Evolutionary conservation across 2,888 invertebrate genomes (phyloP), one percentile per base, ranked within the genome.

Genomic region (Brachypalpus laphriformis): DNA sequence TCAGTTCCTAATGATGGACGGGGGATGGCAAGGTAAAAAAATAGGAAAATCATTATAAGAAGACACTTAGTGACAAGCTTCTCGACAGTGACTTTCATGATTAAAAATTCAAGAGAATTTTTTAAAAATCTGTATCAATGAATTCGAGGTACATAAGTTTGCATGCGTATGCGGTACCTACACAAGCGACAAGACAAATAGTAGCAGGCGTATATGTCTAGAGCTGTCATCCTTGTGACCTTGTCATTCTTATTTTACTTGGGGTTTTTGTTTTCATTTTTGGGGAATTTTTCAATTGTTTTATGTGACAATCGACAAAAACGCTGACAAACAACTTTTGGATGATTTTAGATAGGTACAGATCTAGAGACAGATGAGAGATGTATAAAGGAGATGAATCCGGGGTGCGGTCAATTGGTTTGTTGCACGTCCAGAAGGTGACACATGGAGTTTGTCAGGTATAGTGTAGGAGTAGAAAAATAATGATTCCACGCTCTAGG

Each of bases 31-130:
- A 25, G 6, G 37, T 6, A 22, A 11, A 37, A n/a, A 16, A 22
- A 20, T 3, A 18, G 47, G 14, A n/a, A n/a, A n/a, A 49, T 47
- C 47, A 49, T 22, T 49, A 2, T 14, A 11, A 34, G n/a, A n/a
- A n/a, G n/a, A n/a, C n/a, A n/a, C n/a, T n/a, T n/a, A 34, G 49
- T 65, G 31, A 20, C 34, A 37, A 65, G 20, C 20, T 34, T 34
- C 34, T 63, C 11, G 20, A n/a, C 37, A n/a, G n/a, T n/a, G n/a
- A n/a, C n/a, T 37, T 28, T 71, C 16, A 59, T 71, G 37, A 49
- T n/a, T 5, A 22, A 5, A 25, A 25, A 5, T 25, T n/a, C n/a
- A n/a, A n/a, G n/a, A n/a, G n/a, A n/a, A n/a, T 25, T 25, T 25
- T 25, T 25, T 25, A 25, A 25, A 25, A n/a, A n/a, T n/a, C n/a